Evolutionary conservation across 2,113 vertebrate genomes (phyloP).

Genomic region (Dermatemys mawii): DNA sequence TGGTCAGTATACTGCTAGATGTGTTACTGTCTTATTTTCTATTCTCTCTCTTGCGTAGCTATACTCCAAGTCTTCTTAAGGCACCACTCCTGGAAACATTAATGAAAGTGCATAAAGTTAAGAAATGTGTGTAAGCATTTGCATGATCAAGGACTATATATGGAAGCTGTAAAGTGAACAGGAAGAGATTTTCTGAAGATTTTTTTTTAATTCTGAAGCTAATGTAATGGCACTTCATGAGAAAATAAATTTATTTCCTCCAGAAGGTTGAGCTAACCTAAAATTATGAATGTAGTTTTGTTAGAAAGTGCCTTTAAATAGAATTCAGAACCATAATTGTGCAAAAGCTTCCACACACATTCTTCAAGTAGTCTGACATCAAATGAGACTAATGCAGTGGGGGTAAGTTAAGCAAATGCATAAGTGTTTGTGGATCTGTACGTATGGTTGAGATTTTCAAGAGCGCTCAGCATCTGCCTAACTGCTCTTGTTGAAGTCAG

Average conservation of each 20-base stretch:
- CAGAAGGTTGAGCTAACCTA: neutral
- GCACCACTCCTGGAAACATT: neutral
- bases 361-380: neutral
- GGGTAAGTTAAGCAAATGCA: neutral
- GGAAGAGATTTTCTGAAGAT: neutral
- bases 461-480: accelerated
- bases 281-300: neutral
- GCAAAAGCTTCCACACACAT: neutral
- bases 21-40: neutral
- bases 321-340: neutral
- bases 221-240: neutral
- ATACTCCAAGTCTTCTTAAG: neutral
- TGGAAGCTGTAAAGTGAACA: neutral
- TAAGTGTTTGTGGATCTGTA: neutral
- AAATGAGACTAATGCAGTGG: neutral
- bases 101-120: neutral
- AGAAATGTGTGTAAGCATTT: neutral
- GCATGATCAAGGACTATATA: neutral
- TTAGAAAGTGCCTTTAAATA: neutral
- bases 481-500: neutral
- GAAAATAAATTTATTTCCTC: neutral
- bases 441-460: neutral
- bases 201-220: neutral
- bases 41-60: neutral
- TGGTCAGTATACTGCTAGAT: neutral